Conservation (phyloP, 2,113 vertebrate species). For the Halcyon senegalensis region DNA sequence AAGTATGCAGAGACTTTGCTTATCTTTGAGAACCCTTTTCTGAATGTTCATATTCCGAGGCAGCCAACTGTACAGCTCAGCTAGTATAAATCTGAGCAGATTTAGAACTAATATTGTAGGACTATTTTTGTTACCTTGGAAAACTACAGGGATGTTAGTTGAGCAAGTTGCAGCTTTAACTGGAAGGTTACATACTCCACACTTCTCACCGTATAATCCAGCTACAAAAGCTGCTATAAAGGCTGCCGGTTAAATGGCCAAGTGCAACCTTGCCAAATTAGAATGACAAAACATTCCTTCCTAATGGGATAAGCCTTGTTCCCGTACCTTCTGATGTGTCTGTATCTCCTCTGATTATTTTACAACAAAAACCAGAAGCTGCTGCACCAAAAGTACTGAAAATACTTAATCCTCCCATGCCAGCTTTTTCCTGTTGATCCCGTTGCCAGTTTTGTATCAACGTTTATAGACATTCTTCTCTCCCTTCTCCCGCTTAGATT, state of each 20-base stretch:
- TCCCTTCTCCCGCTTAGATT: not conserved
- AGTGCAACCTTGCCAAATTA: slow-evolving; percentile 1
- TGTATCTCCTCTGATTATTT: slow-evolving; percentile 13
- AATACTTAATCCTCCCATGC: not conserved
- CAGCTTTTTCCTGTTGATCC: not conserved
- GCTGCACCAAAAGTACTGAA: not conserved
- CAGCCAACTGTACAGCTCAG: slow-evolving; percentile 53
- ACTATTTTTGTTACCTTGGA: slow-evolving; percentile 58
- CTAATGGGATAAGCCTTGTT: not conserved
- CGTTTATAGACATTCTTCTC: not conserved
- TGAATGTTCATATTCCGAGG: slow-evolving; percentile 49
- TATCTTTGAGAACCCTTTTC: slow-evolving; percentile 58
- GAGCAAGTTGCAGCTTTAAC: slow-evolving; percentile 29
- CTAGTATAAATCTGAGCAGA: slow-evolving; percentile 18
- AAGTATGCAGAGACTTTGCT: slow-evolving; percentile 50
- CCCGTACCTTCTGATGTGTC: slow-evolving; percentile 5
- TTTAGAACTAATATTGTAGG: slow-evolving; percentile 48
- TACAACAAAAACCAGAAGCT: not conserved
- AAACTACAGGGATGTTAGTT: slow-evolving; percentile 40
- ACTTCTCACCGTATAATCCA: not conserved
- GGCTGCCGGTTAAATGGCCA: not conserved
- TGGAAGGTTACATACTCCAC: not conserved
- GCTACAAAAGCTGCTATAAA: not conserved
- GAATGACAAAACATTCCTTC: slow-evolving; percentile 19
- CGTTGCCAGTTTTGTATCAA: not conserved